Evolutionary conservation across 2,888 invertebrate species (phyloP).

Genomic region (Oegoconia quadripuncta): DNA sequence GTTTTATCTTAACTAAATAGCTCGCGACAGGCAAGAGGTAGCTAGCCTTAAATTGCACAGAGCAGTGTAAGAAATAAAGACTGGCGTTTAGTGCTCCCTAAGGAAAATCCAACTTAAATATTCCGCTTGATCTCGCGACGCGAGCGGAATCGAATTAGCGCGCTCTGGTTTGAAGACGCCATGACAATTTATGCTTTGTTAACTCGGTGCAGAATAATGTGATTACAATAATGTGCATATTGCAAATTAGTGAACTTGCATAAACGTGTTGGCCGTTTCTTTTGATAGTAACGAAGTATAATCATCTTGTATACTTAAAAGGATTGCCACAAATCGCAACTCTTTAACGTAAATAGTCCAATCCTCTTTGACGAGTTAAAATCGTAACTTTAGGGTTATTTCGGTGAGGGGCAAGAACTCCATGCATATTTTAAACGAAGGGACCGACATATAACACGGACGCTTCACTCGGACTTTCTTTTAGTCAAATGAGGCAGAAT

Average conservation of each 20-base stretch:
- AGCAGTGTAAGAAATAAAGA: slow-evolving; percentile 3
- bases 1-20: slow-evolving; percentile 40
- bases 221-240: too few species aligned
- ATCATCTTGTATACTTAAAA: too few species aligned
- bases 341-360: slow-evolving; percentile 28
- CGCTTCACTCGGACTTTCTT: slow-evolving; percentile 64
- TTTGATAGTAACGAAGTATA: too few species aligned
- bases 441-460: slow-evolving; percentile 56
- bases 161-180: not conserved
- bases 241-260: too few species aligned
- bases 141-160: not conserved
- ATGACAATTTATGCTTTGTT: not conserved
- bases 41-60: slow-evolving; percentile 11
- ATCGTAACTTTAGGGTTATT: slow-evolving; percentile 45
- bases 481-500: slow-evolving; percentile 74
- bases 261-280: too few species aligned
- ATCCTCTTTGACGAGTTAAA: slow-evolving; percentile 25
- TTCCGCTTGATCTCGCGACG: slow-evolving; percentile 6
- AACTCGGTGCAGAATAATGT: too few species aligned
- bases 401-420: slow-evolving; percentile 44
- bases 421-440: slow-evolving; percentile 69
- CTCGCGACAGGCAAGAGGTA: slow-evolving; percentile 24
- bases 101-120: slow-evolving; percentile 7
- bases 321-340: not conserved
- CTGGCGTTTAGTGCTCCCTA: slow-evolving; percentile 7